Evolutionary conservation across 1,140 invertebrate species (phyloP), one percentile per base, ranked within the genome.

Genomic region (Panagrolaimus sp.): DNA sequence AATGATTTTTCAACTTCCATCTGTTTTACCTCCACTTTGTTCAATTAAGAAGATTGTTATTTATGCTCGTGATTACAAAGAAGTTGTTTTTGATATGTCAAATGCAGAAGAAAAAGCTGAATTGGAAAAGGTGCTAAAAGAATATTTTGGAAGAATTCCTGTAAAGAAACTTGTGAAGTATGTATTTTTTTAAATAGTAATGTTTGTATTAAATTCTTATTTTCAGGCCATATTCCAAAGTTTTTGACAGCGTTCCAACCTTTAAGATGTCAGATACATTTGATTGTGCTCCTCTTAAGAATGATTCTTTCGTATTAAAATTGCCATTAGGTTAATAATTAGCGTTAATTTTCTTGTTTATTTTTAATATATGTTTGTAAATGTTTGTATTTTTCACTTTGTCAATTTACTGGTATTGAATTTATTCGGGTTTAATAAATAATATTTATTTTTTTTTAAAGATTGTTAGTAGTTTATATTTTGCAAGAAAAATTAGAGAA

Each of bases 91-190:
- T 16, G 20, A 57, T 13, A 11, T 57, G 14, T 14, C 14, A 14
- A 3, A 48, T 23, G 2, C 51, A 16, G 13, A 57, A 1, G 51
- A 11, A 14, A 57, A 57, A 16, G 13, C 51, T 57, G 27, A 57
- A 2, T 57, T 57, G n/a, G 51, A 57, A 5, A 57, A 57, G n/a
- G 27, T 57, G 4, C 20, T 57, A 20, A 57, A 16, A 27, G 51
- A 57, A 16, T 57, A 57, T 57, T 27, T 25, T 57, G 51, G 51
- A 11, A 20, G 51, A 23, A 4, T n/a, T 57, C 51, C 51, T 27
- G n/a, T 57, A 9, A 57, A 57, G 51, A 57, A 57, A 16, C 14
- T 11, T 16, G 8, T 57, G 4, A 57, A 57, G 51, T 57, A 57
- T 4, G 51, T 57, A n/a, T n/a, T 57, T n/a, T 16, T 4, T 20